phyloP scores from a whole-genome alignment of 2,113 vertebrate species.

The Rhadina sibilatrix region DNA sequence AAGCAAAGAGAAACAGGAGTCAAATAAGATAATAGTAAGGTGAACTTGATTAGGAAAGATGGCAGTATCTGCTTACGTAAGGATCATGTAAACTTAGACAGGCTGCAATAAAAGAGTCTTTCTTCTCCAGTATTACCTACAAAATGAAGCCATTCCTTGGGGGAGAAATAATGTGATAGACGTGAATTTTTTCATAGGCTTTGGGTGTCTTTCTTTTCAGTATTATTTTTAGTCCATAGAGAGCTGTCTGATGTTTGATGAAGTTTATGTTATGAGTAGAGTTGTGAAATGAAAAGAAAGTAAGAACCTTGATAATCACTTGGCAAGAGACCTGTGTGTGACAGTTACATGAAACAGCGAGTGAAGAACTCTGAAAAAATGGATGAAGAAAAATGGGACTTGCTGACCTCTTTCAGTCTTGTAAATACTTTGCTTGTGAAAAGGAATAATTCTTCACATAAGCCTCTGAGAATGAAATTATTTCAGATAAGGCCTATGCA shows the following conservation, averaged over 20 bases:
- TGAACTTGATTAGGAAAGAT: neutral
- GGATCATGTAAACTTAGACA: neutral
- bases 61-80: neutral
- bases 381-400: neutral
- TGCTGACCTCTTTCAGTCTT: neutral
- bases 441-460: neutral
- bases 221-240: neutral
- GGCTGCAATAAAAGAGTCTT: neutral
- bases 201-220: neutral
- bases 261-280: neutral
- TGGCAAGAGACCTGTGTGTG: neutral
- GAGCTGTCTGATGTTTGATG: neutral
- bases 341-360: neutral
- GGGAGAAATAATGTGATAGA: neutral
- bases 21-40: neutral
- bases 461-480: neutral
- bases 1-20: neutral
- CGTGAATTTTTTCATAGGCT: neutral
- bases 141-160: neutral
- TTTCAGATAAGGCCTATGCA: neutral
- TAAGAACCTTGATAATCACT: neutral
- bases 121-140: neutral
- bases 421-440: neutral
- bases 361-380: neutral
- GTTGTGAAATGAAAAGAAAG: neutral